Base-by-base conservation (phyloP, 2,888 invertebrate species). In the Ashinkailepas kermadecensis region DNA sequence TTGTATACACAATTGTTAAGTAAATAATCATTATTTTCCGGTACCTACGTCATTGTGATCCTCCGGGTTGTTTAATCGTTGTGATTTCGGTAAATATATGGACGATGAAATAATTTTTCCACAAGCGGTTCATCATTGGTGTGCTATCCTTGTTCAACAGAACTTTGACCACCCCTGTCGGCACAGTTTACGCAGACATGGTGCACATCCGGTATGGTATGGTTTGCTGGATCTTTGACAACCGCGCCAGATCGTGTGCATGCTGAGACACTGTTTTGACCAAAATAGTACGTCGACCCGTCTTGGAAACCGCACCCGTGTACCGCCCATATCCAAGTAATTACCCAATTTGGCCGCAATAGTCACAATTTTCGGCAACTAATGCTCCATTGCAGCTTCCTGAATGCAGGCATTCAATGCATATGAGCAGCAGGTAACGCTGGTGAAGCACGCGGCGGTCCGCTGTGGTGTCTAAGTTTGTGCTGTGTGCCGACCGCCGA, bases 341-440 rank as follows among this genome's bases (percentile, higher is more conserved):
- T 70, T 70, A 39, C 39, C 25, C 15, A 70, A 70, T 70, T 70
- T 70, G 70, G 15, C 39, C 25, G 70, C 13, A 70, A 70, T 15
- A 12, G 70, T 70, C 70, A 70, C 39, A 39, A 70, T 39, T 25
- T 15, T 13, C 70, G 39, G 70, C 39, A 15, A 70, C 70, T 70
- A 70, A 25, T 70, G 70, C 70, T 15, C 70, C 70, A 70, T 70
- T 39, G 70, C 70, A 70, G 70, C 70, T 70, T 70, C 70, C 70
- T 70, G 70, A 15, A 2, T 23, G 62, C 13, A 10, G 70, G 70
- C 25, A 70, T 70, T 70, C 70, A 70, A 23, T 39, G 39, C 70
- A 70, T 39, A 39, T 39, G 39, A 39, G 70, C 25, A 8, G 12
- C 25, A 11, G n/a, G 10, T n/a, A 23, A 70, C 23, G 70, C 70